Base-by-base conservation (phyloP, 2,888 invertebrate species). In the Dione juno region DNA sequence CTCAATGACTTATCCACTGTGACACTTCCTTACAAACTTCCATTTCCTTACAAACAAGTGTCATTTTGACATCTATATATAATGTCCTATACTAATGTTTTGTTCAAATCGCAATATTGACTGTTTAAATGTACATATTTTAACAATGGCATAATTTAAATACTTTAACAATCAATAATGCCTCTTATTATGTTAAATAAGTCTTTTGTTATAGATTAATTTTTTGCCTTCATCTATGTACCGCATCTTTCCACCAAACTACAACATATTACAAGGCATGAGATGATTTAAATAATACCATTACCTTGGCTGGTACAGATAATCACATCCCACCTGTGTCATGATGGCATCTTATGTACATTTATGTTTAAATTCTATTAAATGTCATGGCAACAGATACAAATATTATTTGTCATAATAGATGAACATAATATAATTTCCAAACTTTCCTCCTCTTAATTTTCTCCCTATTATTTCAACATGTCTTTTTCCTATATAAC, bases 51-150 rank as follows among this genome's bases (percentile, higher is more conserved):
- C 41, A 67, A 66, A 41, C 57, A 65, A 67, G 50, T 71, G 73
- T 68, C 68, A 58, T 61, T 52, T 63, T 74, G 71, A 71, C 68
- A 73, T 68, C 74, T 74, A 74, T 74, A 45, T 28, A 59, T n/a
- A n/a, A 61, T 61, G 41, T 35, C 68, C 66, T 61, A 72, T 58
- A 43, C 37, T 59, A 41, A 53, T 53, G 59, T 63, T 64, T 64
- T 72, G 59, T 73, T 71, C 71, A 50, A 50, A 50, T 73, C 61
- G 19, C 61, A 68, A 70, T 52, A 52, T 71, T 71, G 67, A 43
- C 28, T 61, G 43, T 21, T 41, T 43, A 43, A 61, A 61, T 61
- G 37, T 43, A 43, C 61, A 61, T 43, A 14, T 43, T 61, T 16
- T 57, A 6, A 57, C 11, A 19, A 57, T 57, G 57, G 37, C 54